phyloP scores from a whole-genome alignment of 2,888 invertebrate species.

The Ptilodon capucinus region DNA sequence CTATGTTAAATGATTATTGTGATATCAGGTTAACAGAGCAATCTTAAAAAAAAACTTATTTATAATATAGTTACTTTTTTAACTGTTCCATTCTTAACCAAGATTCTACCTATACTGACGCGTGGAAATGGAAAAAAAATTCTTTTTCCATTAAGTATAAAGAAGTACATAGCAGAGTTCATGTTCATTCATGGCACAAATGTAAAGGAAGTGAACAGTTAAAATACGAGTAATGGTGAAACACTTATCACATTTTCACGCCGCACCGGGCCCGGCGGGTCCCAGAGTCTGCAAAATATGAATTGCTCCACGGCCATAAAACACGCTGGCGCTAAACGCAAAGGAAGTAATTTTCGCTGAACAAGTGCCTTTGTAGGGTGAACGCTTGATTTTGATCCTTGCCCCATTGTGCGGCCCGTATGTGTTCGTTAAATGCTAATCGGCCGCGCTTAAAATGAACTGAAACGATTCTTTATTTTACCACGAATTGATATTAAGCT shows the following conservation, averaged over 20 bases:
- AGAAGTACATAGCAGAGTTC: background rate
- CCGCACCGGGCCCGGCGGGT: conserved; percentile 27
- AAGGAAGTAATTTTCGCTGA: conserved; percentile 50
- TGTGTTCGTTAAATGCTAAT: conserved; percentile 30
- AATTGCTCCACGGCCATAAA: conserved; percentile 46
- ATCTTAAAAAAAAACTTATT: too few species aligned
- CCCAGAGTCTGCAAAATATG: conserved; percentile 51
- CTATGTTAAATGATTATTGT: too few species aligned
- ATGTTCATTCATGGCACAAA: background rate
- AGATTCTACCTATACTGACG: too few species aligned
- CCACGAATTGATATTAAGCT: too few species aligned
- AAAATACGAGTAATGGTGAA: conserved; percentile 27
- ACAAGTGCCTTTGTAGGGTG: conserved; percentile 47
- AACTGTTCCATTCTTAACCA: too few species aligned
- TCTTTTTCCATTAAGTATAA: too few species aligned
- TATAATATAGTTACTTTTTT: too few species aligned
- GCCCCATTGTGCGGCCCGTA: conserved; percentile 32
- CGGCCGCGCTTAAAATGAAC: conserved; percentile 5
- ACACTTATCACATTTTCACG: conserved; percentile 45
- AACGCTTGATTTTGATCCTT: conserved; percentile 49
- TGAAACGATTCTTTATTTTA: background rate
- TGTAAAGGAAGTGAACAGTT: conserved; percentile 12
- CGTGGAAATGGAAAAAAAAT: too few species aligned
- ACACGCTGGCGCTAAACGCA: conserved; percentile 44
- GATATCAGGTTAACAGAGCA: too few species aligned